Percentiles rank a stretch among this genome's conserved stretches.
These are phyloP conservation scores for Campylomormyrus tamandua DNA, from an alignment of 2,113 vertebrate species.

Conservation along the genomic window DNA sequence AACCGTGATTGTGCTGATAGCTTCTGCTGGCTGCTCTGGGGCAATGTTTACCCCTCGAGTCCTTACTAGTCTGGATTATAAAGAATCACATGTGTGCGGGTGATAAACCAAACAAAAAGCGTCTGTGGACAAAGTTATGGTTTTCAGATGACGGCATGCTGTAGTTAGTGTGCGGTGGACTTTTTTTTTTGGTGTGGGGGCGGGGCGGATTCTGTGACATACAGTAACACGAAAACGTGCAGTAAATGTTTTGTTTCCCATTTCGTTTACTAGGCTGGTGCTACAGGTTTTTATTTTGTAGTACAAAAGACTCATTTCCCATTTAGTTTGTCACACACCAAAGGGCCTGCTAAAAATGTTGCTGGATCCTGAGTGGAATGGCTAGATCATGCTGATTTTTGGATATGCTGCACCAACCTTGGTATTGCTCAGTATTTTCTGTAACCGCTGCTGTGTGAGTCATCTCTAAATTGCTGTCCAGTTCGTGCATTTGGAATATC, in stretches of 20 bases:
- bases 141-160: neutral
- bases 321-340: neutral
- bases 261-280: neutral
- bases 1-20: conserved; percentile 31
- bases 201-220: neutral
- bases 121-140: neutral
- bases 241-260: neutral
- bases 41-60: neutral
- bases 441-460: neutral
- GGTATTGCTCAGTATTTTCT: neutral
- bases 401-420: neutral
- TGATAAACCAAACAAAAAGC: neutral
- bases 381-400: neutral
- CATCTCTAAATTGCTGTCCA: neutral
- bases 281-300: neutral
- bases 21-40: neutral
- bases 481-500: neutral
- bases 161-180: neutral
- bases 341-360: neutral
- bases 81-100: conserved; percentile 17
- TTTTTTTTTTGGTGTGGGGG: neutral
- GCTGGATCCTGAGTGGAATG: neutral
- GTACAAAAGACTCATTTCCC: neutral
- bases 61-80: neutral
- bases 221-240: neutral